phyloP scores from a whole-genome alignment of 2,113 vertebrate species.

The human (Homo sapiens) region DNA sequence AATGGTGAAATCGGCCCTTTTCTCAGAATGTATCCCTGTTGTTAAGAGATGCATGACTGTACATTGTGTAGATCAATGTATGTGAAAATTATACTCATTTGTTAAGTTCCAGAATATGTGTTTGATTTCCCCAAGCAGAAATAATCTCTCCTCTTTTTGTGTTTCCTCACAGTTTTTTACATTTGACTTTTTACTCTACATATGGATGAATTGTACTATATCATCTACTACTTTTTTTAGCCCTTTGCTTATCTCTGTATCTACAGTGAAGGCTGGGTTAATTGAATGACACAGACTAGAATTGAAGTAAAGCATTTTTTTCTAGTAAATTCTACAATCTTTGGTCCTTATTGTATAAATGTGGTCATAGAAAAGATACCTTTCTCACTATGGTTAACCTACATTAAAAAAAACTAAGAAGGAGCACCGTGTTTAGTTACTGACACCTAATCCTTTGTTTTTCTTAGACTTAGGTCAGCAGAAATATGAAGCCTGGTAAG shows the following conservation, averaged over 20 bases:
- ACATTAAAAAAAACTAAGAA: neutral
- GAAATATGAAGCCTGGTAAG: neutral
- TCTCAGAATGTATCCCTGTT: neutral
- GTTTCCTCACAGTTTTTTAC: neutral
- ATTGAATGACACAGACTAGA: neutral
- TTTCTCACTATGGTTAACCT: conserved; percentile 13
- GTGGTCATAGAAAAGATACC: neutral
- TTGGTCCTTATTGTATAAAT: neutral
- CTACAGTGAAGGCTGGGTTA: neutral
- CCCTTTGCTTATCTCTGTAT: neutral
- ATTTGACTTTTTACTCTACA: neutral
- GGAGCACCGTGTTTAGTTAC: neutral
- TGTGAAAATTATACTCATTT: neutral
- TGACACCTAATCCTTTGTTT: conserved; percentile 13
- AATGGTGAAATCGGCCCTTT: neutral
- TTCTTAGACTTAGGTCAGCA: conserved; percentile 36
- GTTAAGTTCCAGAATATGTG: neutral
- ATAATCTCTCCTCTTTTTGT: neutral
- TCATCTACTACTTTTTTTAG: neutral
- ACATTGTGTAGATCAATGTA: neutral
- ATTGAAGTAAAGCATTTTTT: neutral
- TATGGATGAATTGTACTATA: neutral
- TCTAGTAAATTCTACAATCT: neutral
- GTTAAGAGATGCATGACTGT: neutral
- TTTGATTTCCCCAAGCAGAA: neutral